Evolutionary conservation across 2,113 vertebrate species (phyloP), one percentile per base, ranked within the genome.

Genomic region (Chaetodon auriga): DNA sequence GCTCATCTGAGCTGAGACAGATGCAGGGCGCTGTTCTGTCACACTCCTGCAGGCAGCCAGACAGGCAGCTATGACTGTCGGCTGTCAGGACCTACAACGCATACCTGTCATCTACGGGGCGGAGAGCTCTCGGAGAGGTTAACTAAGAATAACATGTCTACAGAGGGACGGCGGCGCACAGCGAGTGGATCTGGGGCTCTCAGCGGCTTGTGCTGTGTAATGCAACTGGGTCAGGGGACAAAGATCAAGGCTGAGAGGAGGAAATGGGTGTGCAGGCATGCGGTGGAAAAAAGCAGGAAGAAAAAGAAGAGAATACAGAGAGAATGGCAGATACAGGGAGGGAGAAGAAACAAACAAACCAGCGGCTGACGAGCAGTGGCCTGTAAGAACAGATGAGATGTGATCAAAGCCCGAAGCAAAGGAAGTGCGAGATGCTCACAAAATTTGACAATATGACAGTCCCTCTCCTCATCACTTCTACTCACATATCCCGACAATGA

Each of bases 61-160:
- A 88, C 81, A 64, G 83, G 83, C 89, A 80, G 90, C 78, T 69
- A 76, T 84, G 83, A 91, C 85, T 85, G 86, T 89, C 60, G 64
- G 60, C 86, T 92, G 92, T 89, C 91, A 91, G 82, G 81, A 60
- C 83, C 68, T 78, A 81, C 74, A 79, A 77, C 21, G 10, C 51
- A 21, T 36, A 83, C 68, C 89, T 91, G 90, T 91, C 90, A 92
- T 87, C 61, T 19, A 5, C 7, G 58, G 58, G 72, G 12, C 1
- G 23, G 36, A 73, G 36, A 63, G 74, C 73, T 84, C 79, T 65
- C 7, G 1, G 54, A 74, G 46, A 85, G 80, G 76, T 89, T 87
- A 88, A 89, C 73, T 60, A 68, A 81, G 64, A 90, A 83, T 76
- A 91, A 77, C 69, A 18, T 21, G 53, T 72, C 64, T n/a, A 35